phyloP scores from a whole-genome alignment of 2,888 invertebrate genomes.

The Diarsia rubi region DNA sequence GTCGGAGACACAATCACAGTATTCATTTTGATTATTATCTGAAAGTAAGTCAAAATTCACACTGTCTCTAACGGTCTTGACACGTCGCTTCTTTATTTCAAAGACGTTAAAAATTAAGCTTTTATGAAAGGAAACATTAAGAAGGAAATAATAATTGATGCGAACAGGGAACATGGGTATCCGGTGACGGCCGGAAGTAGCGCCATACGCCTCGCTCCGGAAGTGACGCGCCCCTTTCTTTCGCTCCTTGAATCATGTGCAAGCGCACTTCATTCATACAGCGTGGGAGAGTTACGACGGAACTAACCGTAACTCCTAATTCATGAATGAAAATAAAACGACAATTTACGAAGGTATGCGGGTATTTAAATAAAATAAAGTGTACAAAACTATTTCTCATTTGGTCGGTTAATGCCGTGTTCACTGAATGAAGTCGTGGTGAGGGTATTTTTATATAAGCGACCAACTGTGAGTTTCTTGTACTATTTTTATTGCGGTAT shows the following conservation, averaged over 20 bases:
- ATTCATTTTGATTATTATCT: conserved; percentile 5
- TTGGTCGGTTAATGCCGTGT: conserved; percentile 75
- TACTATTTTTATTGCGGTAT: conserved; percentile 74
- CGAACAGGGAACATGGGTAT: conserved; percentile 85
- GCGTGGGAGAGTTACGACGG: conserved; percentile 85
- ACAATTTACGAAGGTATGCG: conserved; percentile 73
- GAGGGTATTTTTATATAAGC: conserved; percentile 80
- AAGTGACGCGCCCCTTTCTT: conserved; percentile 89
- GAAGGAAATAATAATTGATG: conserved; percentile 89
- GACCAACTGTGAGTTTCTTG: conserved; percentile 71
- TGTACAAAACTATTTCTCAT: conserved; percentile 71
- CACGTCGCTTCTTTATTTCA: conserved; percentile 46
- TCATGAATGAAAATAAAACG: conserved; percentile 86
- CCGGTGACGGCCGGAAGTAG: conserved; percentile 87
- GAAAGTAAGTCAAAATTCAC: neutral
- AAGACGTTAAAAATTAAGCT: conserved; percentile 71
- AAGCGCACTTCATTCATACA: conserved; percentile 79
- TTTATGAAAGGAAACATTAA: conserved; percentile 83
- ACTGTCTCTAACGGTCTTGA: conserved; percentile 38
- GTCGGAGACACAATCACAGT: conserved; percentile 3
- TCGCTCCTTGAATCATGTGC: conserved; percentile 76
- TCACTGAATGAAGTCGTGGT: conserved; percentile 78
- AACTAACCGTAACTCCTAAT: conserved; percentile 82
- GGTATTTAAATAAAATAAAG: conserved; percentile 78
- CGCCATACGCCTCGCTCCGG: conserved; percentile 86